Evolutionary conservation across 2,797 vertebrate species (phyloP), one percentile per base, ranked within the genome.

Genomic region (Phoxinus dragarum): DNA sequence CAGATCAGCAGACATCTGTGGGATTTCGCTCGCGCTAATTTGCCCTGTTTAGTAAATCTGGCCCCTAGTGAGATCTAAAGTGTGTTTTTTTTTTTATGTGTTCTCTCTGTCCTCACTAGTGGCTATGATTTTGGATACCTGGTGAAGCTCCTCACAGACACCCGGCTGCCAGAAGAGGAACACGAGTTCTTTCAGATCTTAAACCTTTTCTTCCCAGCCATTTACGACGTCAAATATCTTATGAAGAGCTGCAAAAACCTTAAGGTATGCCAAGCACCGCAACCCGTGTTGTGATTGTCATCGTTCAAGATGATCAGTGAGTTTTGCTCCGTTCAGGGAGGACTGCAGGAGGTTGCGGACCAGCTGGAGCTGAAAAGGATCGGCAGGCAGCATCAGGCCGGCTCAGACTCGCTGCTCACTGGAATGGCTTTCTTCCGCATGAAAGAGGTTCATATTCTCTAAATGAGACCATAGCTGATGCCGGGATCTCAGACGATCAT

Each of bases 191-290:
- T 99, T 91, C 97, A 98, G 92, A 99, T 99, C 91, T 93, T 99
- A 91, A 98, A 99, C 92, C 95, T 99, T 88, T 99, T 99, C 92
- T 99, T 99, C 87, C 98, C 98, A 0, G 98, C 98, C 2, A 99
- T 99, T 91, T 99, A 99, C 79, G 98, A 99, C 34, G 98, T 99
- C 75, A 99, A 99, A 81, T 99, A 99, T 90, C 90, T 99, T 81
- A 99, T 99, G 98, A 99, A 99, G 94, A 99, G 98, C 94, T 99
- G 98, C 93, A 99, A 99, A 94, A 99, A 99, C 92, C 95, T 99
- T 4, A 99, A 99, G 98, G 98, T 99, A 94, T 3, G 42, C 52
- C 11, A 17, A n/a, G 31, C 7, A 11, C 34, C 21, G 4, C 59
- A 17, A 12, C 6, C 34, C 3, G 36, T 27, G 6, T 19, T 36